A percentile compares a stretch with the other conserved stretches of the same genome.
Evolutionary conservation across 2,113 vertebrate genomes (phyloP).

Genomic region (Paralichthys olivaceus): DNA sequence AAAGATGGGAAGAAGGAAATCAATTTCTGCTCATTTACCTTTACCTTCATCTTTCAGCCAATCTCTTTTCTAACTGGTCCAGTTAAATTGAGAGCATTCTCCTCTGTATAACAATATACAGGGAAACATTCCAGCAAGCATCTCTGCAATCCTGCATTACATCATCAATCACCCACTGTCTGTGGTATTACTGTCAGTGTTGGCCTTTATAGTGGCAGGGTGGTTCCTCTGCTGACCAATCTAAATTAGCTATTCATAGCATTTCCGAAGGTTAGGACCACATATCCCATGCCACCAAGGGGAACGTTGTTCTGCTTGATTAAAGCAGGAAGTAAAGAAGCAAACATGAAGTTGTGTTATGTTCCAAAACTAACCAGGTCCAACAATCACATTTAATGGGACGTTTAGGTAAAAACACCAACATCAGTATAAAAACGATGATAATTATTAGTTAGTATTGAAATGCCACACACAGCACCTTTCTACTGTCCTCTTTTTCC

Average conservation of each 20-base stretch:
- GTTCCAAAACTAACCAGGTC: not conserved
- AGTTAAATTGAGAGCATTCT: not conserved
- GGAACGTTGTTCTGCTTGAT: too few species aligned
- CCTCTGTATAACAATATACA: not conserved
- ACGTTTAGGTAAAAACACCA: not conserved
- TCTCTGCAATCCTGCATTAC: conserved; percentile 8
- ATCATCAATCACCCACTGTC: conserved; percentile 28
- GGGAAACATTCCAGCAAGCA: conserved; percentile 32
- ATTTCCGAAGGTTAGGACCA: not conserved
- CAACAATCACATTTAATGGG: not conserved
- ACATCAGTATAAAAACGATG: not conserved
- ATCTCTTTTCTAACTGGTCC: conserved; percentile 24
- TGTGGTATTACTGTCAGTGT: conserved; percentile 11
- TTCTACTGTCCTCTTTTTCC: not conserved
- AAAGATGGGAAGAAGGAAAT: not conserved
- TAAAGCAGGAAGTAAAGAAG: too few species aligned
- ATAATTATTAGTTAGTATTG: not conserved
- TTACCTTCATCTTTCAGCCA: not conserved
- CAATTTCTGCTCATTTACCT: conserved; percentile 6
- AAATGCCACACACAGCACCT: conserved; percentile 17
- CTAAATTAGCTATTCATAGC: not conserved
- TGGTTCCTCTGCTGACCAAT: not conserved
- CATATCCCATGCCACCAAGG: not conserved
- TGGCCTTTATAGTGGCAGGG: conserved; percentile 6
- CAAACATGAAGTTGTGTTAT: not conserved